A percentile compares a stretch with the other conserved stretches of the same genome.
These are phyloP conservation scores for Scopus umbretta DNA, from an alignment of 2,113 vertebrate species.

Conservation along the genomic window DNA sequence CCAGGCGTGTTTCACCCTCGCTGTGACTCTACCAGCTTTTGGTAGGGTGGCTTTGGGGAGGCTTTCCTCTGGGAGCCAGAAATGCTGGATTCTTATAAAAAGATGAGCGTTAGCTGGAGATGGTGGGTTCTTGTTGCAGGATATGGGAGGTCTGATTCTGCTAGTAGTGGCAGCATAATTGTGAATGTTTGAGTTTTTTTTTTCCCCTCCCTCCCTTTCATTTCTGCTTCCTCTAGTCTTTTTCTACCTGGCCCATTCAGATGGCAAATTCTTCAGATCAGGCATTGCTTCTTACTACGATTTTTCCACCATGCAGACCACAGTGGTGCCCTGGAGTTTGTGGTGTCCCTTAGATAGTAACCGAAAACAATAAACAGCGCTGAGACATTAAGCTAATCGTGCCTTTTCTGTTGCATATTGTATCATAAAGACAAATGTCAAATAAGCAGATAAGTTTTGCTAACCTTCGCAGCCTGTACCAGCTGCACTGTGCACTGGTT, in stretches of 20 bases:
- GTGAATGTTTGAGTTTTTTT: too few relatives aligned
- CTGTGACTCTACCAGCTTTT: not conserved
- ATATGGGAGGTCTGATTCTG: not conserved
- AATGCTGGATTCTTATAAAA: not conserved
- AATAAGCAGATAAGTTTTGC: not conserved
- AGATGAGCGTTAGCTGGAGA: not conserved
- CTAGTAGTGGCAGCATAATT: not conserved
- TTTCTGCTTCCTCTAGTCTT: too few relatives aligned
- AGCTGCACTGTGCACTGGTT: conserved; percentile 70
- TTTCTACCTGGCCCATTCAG: not conserved
- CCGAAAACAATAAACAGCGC: not conserved
- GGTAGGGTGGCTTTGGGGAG: not conserved
- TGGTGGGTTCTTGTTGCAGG: not conserved
- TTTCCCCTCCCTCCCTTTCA: too few relatives aligned
- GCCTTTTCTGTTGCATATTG: not conserved
- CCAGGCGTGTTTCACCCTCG: not conserved
- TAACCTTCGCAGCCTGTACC: conserved; percentile 70
- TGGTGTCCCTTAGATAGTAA: not conserved
- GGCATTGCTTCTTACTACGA: not conserved
- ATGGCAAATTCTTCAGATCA: not conserved
- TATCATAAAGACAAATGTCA: not conserved
- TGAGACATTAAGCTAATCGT: not conserved
- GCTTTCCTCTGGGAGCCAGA: not conserved
- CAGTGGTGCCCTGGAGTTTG: not conserved
- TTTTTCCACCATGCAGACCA: not conserved